A percentile compares a stretch with the other conserved stretches of the same genome.
phyloP scores from a whole-genome alignment of 1,140 invertebrate species.

The Caenorhabditis briggsae region DNA sequence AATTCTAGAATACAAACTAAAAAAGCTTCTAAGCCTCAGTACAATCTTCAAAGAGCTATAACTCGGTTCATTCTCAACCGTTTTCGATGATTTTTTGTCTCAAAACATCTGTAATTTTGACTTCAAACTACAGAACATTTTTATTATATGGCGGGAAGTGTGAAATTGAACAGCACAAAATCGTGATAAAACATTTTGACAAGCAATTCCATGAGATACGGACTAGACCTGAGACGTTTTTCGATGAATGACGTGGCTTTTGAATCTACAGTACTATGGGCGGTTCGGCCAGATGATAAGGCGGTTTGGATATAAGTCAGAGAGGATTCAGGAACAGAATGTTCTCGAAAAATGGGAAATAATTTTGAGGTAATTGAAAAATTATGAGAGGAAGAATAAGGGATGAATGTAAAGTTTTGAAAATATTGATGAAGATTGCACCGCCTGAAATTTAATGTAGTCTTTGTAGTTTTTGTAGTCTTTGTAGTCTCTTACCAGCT shows the following conservation, averaged over 20 bases:
- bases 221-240: constrained; percentile 61
- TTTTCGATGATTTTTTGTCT: too few species aligned
- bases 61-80: too few species aligned
- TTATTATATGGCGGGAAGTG: constrained; percentile 58
- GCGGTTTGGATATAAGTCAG: constrained; percentile 59
- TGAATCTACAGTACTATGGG: constrained; percentile 65
- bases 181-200: constrained; percentile 69
- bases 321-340: constrained; percentile 61
- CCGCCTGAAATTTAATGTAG: constrained; percentile 58
- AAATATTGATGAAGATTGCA: constrained; percentile 63
- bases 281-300: constrained; percentile 49
- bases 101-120: too few species aligned
- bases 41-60: too few species aligned
- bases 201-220: constrained; percentile 68
- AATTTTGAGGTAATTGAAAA: constrained; percentile 58
- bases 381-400: constrained; percentile 60
- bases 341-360: constrained; percentile 38
- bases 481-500: constrained; percentile 59
- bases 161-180: constrained; percentile 66
- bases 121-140: not conserved
- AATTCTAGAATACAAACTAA: too few species aligned
- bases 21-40: too few species aligned
- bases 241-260: constrained; percentile 66
- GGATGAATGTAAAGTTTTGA: constrained; percentile 59
- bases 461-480: too few species aligned